Conservation (phyloP, 2,797 vertebrate species). For the Myioborus melanocephalus region DNA sequence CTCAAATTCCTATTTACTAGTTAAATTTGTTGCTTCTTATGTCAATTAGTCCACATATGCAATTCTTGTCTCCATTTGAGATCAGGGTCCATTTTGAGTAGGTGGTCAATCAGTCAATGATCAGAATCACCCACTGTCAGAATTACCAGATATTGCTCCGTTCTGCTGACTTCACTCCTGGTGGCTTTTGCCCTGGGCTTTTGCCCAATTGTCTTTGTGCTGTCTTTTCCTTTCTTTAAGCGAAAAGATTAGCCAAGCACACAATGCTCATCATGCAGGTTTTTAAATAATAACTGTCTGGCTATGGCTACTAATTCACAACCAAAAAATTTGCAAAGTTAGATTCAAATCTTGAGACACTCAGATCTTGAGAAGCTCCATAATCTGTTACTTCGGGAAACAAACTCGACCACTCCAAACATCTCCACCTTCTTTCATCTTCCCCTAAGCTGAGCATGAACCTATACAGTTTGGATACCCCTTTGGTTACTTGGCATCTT, state of each 20-base stretch:
- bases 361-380: background rate
- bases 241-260: background rate
- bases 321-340: background rate
- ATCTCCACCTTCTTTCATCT: background rate
- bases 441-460: background rate
- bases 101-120: no score
- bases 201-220: background rate
- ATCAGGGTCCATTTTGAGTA: background rate
- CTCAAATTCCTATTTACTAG: background rate
- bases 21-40: background rate
- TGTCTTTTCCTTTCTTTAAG: background rate
- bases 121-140: rapidly evolving
- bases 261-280: background rate
- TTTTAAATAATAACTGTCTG: background rate
- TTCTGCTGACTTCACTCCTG: background rate
- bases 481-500: background rate
- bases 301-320: background rate
- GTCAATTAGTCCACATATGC: background rate
- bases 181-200: background rate
- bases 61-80: background rate
- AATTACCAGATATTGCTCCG: background rate
- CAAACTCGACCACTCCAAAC: background rate
- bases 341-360: background rate
- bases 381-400: background rate
- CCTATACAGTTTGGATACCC: background rate